Conservation (phyloP, 2,797 vertebrate genomes). For the Arctocebus calabarensis region DNA sequence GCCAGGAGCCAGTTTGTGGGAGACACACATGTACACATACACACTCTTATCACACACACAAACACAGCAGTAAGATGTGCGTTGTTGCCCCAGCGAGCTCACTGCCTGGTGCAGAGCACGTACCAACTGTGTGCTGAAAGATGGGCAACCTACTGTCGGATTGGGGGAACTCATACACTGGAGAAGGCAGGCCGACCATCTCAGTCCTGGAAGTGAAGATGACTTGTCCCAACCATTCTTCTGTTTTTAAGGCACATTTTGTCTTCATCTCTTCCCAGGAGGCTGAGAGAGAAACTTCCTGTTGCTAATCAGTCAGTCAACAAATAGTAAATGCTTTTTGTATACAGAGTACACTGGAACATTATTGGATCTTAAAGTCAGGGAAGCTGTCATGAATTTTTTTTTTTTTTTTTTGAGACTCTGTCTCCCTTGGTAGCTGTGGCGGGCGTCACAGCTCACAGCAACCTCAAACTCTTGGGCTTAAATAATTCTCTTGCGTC, state of each 20-base stretch:
- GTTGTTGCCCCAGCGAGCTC: not conserved
- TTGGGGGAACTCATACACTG: not conserved
- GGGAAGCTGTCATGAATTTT: not conserved
- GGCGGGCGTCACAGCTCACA: too few species aligned
- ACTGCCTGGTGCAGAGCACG: not conserved
- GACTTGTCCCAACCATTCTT: not conserved
- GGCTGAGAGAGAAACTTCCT: not conserved
- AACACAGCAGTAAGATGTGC: not conserved
- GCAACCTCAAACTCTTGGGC: too few species aligned
- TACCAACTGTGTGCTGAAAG: not conserved
- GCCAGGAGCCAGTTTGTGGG: not conserved
- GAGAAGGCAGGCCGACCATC: not conserved
- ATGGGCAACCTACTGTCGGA: not conserved
- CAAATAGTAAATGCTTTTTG: not conserved
- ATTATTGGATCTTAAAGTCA: not conserved
- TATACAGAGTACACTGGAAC: not conserved
- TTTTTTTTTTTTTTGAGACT: too few species aligned
- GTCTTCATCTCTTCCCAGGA: not conserved
- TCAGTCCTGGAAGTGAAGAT: not conserved
- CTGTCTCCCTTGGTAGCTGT: too few species aligned
- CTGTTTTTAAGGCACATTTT: not conserved
- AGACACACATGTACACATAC: accelerated
- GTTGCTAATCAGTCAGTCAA: not conserved
- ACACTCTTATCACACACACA: not conserved
- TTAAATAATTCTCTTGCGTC: too few species aligned